Evolutionary conservation across 2,888 invertebrate species (phyloP).

Genomic region (Phytoseiulus persimilis): DNA sequence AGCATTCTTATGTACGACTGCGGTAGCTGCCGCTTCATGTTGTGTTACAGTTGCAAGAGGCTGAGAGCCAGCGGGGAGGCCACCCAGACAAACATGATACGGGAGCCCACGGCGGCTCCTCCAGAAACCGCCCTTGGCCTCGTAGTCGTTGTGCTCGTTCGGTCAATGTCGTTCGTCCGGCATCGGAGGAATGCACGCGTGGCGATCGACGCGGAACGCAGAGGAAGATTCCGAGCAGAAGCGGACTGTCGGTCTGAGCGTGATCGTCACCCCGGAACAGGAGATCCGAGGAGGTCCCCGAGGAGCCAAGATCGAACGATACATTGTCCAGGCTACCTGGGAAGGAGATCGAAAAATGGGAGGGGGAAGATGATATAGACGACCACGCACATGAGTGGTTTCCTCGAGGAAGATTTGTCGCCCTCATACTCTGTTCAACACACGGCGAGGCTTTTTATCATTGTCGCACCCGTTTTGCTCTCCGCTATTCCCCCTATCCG

Average conservation of each 20-base stretch:
- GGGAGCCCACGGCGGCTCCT: neutral
- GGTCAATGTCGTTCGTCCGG: neutral
- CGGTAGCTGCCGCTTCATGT: neutral
- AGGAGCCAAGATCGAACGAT: neutral
- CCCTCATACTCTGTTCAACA: neutral
- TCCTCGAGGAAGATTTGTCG: neutral
- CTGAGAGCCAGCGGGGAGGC: neutral
- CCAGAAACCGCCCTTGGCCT: neutral
- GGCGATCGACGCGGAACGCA: neutral
- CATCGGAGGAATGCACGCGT: neutral
- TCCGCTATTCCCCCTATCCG: neutral
- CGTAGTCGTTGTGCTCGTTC: neutral
- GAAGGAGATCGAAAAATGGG: neutral
- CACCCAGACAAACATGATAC: neutral
- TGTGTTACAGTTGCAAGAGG: neutral
- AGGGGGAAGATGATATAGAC: neutral
- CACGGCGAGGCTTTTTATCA: neutral
- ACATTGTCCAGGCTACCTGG: neutral
- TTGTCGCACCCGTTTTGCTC: neutral
- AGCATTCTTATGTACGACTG: slow-evolving; percentile 5
- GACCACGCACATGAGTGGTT: neutral
- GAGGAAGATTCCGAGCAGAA: neutral
- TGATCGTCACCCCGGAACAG: neutral
- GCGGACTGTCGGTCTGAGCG: neutral
- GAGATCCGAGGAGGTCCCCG: neutral